A percentile compares a stretch with the other conserved stretches of the same genome.
These are phyloP conservation scores for Penaeus monodon DNA, from an alignment of 2,888 invertebrate genomes.

Conservation along the genomic window DNA sequence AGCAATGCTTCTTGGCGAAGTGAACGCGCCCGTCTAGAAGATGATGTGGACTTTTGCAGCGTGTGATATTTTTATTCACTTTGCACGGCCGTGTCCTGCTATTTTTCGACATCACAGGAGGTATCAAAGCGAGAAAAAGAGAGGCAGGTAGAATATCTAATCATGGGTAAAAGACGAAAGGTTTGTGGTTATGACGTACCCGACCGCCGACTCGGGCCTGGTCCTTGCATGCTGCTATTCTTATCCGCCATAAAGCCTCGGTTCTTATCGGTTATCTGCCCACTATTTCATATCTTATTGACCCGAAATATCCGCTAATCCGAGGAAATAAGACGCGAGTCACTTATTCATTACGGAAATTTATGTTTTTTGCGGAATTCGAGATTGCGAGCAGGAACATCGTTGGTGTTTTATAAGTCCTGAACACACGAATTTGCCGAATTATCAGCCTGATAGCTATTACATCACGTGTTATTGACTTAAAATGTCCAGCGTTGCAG, in stretches of 20 bases:
- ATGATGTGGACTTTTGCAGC: too few species aligned
- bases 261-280: background rate
- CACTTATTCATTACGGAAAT: constrained; percentile 29
- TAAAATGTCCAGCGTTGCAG: constrained; percentile 12
- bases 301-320: constrained; percentile 34
- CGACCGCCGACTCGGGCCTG: background rate
- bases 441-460: constrained; percentile 10
- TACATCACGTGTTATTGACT: constrained; percentile 27
- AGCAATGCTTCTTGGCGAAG: too few species aligned
- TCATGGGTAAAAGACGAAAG: too few species aligned
- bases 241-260: constrained; percentile 3
- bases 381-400: constrained; percentile 9
- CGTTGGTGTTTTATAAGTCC: background rate
- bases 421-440: constrained; percentile 24
- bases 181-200: too few species aligned
- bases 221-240: background rate
- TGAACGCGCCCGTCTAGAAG: too few species aligned
- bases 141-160: too few species aligned
- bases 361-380: constrained; percentile 24
- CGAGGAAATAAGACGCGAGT: constrained; percentile 20
- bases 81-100: too few species aligned
- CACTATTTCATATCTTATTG: constrained; percentile 43
- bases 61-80: too few species aligned
- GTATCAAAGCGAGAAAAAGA: too few species aligned
- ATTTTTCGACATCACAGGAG: too few species aligned